Base-by-base conservation (phyloP, 1,140 invertebrate species). In the Nylanderia fulva region DNA sequence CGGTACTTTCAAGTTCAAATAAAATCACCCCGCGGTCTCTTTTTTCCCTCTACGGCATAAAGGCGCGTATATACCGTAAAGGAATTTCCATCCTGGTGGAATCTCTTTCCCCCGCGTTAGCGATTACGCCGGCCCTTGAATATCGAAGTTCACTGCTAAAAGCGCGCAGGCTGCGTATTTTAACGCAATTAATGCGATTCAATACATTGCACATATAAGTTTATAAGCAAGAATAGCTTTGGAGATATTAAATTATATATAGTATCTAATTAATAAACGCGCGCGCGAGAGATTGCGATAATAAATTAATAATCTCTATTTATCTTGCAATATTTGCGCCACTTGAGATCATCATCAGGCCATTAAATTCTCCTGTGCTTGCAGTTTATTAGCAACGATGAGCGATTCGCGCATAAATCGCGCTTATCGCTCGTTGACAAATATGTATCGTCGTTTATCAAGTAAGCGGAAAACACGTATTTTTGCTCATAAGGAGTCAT, bases 81-180 rank as follows among this genome's bases (percentile, higher is more conserved):
- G 77, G 45, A 82, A 82, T 82, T 82, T 56, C 54, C 77, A 60
- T 71, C 27, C 66, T 18, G 77, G 52, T 71, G 77, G 77, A 80
- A 71, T 58, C 36, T 71, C 36, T 58, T 72, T 58, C 36, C 48
- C 45, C 42, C 74, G 52, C 66, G 29, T 82, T 71, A 21, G 39
- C 77, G 24, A 69, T 56, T 56, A 58, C 36, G 42, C 48, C 76
- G 36, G 13, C 36, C 24, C 66, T 82, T 72, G 77, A 82, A 82
- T 82, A 71, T 58, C 77, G 77, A 72, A 82, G 77, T 82, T 82
- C 77, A 82, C 52, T 82, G 77, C 24, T 82, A 82, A 72, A 82
- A 72, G 77, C 77, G 77, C 77, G 39, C 77, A 39, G 15, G 63
- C 76, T 15, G 21, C 48, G 15, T 39, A 71, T 80, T 71, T 80